Percentiles rank a stretch among this genome's conserved stretches.
phyloP scores from a whole-genome alignment of 2,888 invertebrate genomes.

The Ichneumon xanthorius region DNA sequence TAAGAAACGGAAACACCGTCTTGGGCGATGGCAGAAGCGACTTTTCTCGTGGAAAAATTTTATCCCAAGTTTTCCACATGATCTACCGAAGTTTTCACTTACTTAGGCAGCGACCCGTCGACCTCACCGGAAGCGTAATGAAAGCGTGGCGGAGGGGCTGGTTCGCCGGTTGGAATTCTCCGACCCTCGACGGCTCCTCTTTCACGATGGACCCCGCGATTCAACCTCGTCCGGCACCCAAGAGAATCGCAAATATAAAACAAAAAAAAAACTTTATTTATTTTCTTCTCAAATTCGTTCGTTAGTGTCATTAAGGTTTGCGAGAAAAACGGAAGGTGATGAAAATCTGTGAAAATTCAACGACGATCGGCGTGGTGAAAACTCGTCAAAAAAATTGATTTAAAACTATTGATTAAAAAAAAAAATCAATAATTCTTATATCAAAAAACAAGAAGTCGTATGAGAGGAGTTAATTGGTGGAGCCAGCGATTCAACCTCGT shows the following conservation, averaged over 20 bases:
- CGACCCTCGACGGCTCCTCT: neutral
- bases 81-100: constrained; percentile 72
- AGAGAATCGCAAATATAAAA: neutral
- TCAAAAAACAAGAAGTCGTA: neutral
- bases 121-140: constrained; percentile 58
- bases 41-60: constrained; percentile 65
- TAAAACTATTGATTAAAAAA: neutral
- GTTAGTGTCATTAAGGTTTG: neutral
- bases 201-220: neutral
- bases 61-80: constrained; percentile 65
- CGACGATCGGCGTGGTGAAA: neutral
- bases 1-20: constrained; percentile 14
- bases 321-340: neutral
- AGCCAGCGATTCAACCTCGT: neutral
- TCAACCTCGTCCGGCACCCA: neutral
- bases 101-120: constrained; percentile 52
- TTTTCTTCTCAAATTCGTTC: neutral
- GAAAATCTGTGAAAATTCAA: neutral
- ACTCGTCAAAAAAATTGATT: neutral
- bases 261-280: neutral
- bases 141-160: constrained; percentile 45
- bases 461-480: constrained; percentile 8
- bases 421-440: neutral
- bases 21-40: constrained; percentile 25
- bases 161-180: constrained; percentile 1